Evolutionary conservation across 2,888 invertebrate species (phyloP).

Genomic region (Automeris io): DNA sequence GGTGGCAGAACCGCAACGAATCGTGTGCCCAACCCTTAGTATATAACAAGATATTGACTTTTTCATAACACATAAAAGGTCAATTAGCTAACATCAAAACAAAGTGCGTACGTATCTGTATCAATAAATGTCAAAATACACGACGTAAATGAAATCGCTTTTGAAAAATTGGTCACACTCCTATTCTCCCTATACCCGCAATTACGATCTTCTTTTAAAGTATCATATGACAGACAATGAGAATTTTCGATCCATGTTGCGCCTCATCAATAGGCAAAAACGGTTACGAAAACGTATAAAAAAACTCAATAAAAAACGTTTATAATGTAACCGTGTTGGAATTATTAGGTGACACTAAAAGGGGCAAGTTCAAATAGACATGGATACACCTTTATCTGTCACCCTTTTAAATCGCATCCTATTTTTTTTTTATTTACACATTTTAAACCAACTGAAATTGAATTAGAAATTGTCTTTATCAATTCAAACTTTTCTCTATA

Average conservation of each 20-base stretch:
- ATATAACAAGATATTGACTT: no score
- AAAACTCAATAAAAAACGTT: slow-evolving; percentile 11
- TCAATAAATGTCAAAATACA: slow-evolving; percentile 37
- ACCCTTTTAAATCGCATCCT: no score
- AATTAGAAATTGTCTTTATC: no score
- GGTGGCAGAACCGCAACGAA: no score
- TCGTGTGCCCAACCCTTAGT: no score
- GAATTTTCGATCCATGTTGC: not conserved
- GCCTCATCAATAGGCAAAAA: not conserved
- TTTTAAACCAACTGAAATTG: no score
- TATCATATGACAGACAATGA: slow-evolving; percentile 14
- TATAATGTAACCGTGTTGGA: slow-evolving; percentile 44
- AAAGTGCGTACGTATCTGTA: slow-evolving; percentile 11
- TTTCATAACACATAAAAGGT: not conserved
- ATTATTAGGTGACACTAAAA: slow-evolving; percentile 36
- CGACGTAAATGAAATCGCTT: slow-evolving; percentile 30
- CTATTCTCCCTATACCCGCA: slow-evolving; percentile 41
- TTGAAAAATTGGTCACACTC: slow-evolving; percentile 39
- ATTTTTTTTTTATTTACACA: not conserved
- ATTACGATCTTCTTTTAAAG: slow-evolving; percentile 40
- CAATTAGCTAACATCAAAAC: not conserved
- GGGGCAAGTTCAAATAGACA: slow-evolving; percentile 55
- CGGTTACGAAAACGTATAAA: not conserved
- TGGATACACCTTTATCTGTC: slow-evolving; percentile 8
- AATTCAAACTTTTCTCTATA: no score